These are phyloP conservation scores for Alsophila aescularia DNA, from an alignment of 2,888 invertebrate species.

Conservation along the genomic window DNA sequence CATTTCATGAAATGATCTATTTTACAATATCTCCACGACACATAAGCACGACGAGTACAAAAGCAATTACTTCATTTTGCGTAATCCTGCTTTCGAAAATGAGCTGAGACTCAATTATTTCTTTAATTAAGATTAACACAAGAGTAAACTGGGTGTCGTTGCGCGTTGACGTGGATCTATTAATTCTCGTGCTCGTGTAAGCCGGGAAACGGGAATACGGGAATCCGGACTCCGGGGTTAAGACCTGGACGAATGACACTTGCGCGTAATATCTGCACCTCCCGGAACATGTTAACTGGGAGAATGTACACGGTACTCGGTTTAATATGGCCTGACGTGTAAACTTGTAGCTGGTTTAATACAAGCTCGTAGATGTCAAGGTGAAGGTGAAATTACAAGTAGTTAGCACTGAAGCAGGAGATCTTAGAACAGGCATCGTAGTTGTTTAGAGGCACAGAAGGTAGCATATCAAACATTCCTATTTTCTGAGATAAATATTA, in stretches of 20 bases:
- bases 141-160: slow-evolving; percentile 25
- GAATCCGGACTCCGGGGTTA: neutral
- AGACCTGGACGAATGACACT: slow-evolving; percentile 9
- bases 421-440: neutral
- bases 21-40: no score
- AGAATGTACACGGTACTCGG: neutral
- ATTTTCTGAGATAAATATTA: no score
- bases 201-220: slow-evolving; percentile 2
- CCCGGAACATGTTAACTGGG: neutral
- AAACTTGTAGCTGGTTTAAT: slow-evolving; percentile 2
- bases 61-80: slow-evolving; percentile 25
- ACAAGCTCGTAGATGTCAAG: neutral
- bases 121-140: slow-evolving; percentile 36
- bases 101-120: slow-evolving; percentile 30
- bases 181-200: slow-evolving; percentile 14
- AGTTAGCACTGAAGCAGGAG: neutral
- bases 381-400: slow-evolving; percentile 7
- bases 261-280: slow-evolving; percentile 1
- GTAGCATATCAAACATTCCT: no score
- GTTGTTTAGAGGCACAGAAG: no score
- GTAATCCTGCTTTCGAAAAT: slow-evolving; percentile 25
- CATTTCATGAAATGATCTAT: no score
- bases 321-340: neutral
- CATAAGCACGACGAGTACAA: no score
- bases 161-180: slow-evolving; percentile 20